These are phyloP conservation scores for Sphenodon punctatus DNA, from an alignment of 2,797 vertebrate species.

Conservation along the genomic window DNA sequence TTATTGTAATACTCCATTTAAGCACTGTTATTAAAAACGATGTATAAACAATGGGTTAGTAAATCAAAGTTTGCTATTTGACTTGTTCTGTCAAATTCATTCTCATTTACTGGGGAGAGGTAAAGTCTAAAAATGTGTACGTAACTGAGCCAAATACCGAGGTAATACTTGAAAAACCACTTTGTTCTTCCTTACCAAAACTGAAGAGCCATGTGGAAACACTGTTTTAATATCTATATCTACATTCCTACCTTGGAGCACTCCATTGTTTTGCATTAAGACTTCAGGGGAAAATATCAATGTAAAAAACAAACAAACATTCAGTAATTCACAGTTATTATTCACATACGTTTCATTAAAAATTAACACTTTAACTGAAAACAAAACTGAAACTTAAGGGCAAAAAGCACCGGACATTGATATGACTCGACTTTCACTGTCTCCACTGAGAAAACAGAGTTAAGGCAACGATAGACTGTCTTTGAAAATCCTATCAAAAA, in stretches of 20 bases:
- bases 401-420: conserved; percentile 1
- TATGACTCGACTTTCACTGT: conserved; percentile 8
- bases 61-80: background rate
- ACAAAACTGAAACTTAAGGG: background rate
- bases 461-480: background rate
- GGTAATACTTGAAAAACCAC: background rate
- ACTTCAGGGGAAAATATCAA: background rate
- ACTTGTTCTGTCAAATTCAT: background rate
- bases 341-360: background rate
- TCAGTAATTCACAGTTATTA: background rate
- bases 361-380: background rate
- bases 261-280: too few species aligned
- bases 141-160: background rate
- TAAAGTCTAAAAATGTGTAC: too few species aligned
- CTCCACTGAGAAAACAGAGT: background rate
- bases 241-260: too few species aligned
- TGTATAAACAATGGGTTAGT: background rate
- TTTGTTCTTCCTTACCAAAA: background rate
- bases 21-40: background rate
- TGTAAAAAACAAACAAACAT: background rate
- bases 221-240: too few species aligned
- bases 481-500: background rate
- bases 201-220: too few species aligned
- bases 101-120: background rate
- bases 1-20: background rate